These are phyloP conservation scores for Hypolimnas misippus DNA, from an alignment of 2,888 invertebrate species.

Conservation along the genomic window DNA sequence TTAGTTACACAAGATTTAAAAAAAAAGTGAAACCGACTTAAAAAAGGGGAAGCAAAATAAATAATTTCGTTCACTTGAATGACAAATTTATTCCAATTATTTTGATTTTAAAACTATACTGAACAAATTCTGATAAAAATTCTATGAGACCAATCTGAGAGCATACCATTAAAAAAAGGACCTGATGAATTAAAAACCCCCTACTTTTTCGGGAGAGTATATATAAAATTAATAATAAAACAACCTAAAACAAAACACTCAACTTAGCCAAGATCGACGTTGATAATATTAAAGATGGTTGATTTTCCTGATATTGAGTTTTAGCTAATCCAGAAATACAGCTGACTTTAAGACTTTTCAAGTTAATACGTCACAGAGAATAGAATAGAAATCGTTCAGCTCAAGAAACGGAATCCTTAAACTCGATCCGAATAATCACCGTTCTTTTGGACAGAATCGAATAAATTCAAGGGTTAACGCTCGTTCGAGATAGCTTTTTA, in stretches of 20 bases:
- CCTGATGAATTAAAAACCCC: too few relatives aligned
- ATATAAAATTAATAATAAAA: too few relatives aligned
- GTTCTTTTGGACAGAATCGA: slow-evolving; percentile 21
- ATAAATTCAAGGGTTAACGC: slow-evolving; percentile 32
- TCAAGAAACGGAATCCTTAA: slow-evolving; percentile 17
- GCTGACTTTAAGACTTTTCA: not conserved
- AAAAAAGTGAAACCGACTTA: too few relatives aligned
- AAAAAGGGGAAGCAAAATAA: too few relatives aligned
- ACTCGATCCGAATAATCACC: slow-evolving; percentile 23
- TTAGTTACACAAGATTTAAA: not conserved
- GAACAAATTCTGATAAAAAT: too few relatives aligned
- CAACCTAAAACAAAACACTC: too few relatives aligned
- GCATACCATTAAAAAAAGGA: too few relatives aligned
- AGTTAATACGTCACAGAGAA: slow-evolving; percentile 6
- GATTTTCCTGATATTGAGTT: not conserved
- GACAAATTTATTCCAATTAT: too few relatives aligned
- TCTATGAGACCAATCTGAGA: too few relatives aligned
- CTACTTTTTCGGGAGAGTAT: too few relatives aligned
- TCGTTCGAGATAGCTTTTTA: slow-evolving; percentile 31
- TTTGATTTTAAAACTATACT: too few relatives aligned
- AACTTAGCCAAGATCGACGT: not conserved
- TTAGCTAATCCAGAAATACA: not conserved
- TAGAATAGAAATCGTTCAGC: slow-evolving; percentile 8
- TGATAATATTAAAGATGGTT: not conserved
- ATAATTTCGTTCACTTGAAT: too few relatives aligned